phyloP scores from a whole-genome alignment of 2,797 vertebrate genomes.

The Sebastes hubbsi region DNA sequence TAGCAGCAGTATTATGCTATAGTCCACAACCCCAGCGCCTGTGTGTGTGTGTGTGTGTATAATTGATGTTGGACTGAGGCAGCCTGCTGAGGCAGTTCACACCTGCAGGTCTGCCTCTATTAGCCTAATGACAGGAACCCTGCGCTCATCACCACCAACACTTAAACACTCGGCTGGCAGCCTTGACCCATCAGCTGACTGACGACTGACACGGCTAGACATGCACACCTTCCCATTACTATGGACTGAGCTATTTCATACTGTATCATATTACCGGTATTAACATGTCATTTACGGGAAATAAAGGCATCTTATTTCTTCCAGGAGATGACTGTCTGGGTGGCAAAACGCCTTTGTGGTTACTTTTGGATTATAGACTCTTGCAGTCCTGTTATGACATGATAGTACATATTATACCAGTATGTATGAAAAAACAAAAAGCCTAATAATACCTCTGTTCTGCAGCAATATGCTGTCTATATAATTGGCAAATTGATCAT shows the following conservation, averaged over 20 bases:
- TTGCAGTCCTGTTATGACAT: not conserved
- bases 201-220: slow-evolving; percentile 22
- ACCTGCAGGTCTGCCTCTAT: slow-evolving; percentile 72
- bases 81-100: slow-evolving; percentile 61
- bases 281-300: slow-evolving; percentile 25
- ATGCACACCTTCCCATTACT: not conserved
- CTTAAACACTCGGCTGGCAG: slow-evolving; percentile 48
- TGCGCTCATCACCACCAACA: slow-evolving; percentile 61
- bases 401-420: not conserved
- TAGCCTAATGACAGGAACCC: slow-evolving; percentile 67
- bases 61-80: slow-evolving; percentile 49
- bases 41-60: slow-evolving; percentile 9
- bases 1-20: not conserved
- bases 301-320: slow-evolving; percentile 2
- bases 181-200: slow-evolving; percentile 33
- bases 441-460: not conserved
- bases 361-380: not conserved
- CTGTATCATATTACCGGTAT: not conserved
- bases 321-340: slow-evolving; percentile 9
- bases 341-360: slow-evolving; percentile 13
- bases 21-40: not conserved
- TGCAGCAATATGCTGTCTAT: slow-evolving; percentile 6
- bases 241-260: not conserved
- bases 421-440: not conserved
- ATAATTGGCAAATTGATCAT: slow-evolving; percentile 25